phyloP scores from a whole-genome alignment of 2,113 vertebrate species.

The Orycteropus afer region DNA sequence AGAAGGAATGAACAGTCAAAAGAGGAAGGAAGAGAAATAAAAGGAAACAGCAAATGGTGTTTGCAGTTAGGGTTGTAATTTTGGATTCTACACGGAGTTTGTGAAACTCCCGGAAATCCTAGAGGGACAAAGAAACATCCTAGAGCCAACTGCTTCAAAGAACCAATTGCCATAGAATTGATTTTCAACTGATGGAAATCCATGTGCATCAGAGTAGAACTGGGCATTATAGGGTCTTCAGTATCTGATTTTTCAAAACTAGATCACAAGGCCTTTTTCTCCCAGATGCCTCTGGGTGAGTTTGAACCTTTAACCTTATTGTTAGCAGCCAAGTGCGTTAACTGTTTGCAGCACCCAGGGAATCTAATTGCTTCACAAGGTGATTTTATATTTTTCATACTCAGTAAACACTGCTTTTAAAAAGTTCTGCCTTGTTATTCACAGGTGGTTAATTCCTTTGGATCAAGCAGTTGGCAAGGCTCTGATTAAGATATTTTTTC shows the following conservation, averaged over 20 bases:
- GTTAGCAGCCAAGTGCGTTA: neutral
- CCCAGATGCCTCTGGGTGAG: neutral
- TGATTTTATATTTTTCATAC: neutral
- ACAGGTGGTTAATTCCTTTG: slow-evolving; percentile 47
- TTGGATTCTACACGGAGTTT: neutral
- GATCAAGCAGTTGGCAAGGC: neutral
- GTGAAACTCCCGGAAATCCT: neutral
- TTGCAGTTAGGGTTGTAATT: neutral
- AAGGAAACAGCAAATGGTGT: neutral
- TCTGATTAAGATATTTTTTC: slow-evolving; percentile 48
- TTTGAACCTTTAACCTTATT: neutral
- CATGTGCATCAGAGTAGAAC: neutral
- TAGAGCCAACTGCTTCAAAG: neutral
- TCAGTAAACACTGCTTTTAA: neutral
- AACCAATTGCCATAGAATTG: neutral
- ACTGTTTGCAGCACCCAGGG: neutral
- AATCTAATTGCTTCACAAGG: neutral
- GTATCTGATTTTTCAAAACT: neutral
- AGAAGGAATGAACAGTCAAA: neutral
- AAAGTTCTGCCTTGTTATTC: slow-evolving; percentile 44
- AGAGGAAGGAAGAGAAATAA: neutral
- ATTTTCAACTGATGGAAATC: neutral
- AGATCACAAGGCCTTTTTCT: neutral
- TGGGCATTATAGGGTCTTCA: no score
- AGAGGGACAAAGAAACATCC: neutral